A percentile compares a stretch with the other conserved stretches of the same genome.
Evolutionary conservation across 2,797 vertebrate species (phyloP).

Genomic region (Danio kyathit): DNA sequence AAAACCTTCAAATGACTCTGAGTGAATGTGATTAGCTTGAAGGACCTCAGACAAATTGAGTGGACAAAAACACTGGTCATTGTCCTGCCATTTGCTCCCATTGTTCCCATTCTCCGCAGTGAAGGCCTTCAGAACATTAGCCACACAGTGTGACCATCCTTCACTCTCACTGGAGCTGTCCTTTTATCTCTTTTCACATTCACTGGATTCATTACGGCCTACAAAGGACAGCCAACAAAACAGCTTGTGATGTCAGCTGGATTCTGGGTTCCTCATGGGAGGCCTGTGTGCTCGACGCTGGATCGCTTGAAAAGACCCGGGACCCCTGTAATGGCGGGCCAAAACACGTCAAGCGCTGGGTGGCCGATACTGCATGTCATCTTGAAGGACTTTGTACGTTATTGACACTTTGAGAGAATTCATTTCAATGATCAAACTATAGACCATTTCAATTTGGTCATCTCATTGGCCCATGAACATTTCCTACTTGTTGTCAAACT

Average conservation of each 20-base stretch:
- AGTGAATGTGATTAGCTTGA: conserved; percentile 73
- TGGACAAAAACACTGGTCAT: conserved; percentile 76
- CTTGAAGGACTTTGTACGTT: not conserved
- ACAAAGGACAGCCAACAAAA: conserved; percentile 85
- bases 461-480: too few relatives aligned
- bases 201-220: conserved; percentile 83
- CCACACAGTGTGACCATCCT: conserved; percentile 74
- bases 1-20: conserved; percentile 63
- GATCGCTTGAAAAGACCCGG: conserved; percentile 8
- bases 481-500: too few relatives aligned
- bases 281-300: conserved; percentile 67
- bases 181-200: conserved; percentile 78
- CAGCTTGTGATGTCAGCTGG: conserved; percentile 84
- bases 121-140: conserved; percentile 78
- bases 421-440: not conserved
- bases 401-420: conserved; percentile 3
- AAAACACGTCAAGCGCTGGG: conserved; percentile 12
- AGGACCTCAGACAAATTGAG: conserved; percentile 79
- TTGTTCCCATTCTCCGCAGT: conserved; percentile 75
- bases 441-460: too few relatives aligned
- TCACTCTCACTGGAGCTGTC: conserved; percentile 65
- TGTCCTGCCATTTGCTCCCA: conserved; percentile 65
- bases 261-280: conserved; percentile 77
- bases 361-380: conserved; percentile 5
- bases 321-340: conserved; percentile 17